Conservation (phyloP, 2,113 vertebrate species). For the Stegostoma tigrinum region DNA sequence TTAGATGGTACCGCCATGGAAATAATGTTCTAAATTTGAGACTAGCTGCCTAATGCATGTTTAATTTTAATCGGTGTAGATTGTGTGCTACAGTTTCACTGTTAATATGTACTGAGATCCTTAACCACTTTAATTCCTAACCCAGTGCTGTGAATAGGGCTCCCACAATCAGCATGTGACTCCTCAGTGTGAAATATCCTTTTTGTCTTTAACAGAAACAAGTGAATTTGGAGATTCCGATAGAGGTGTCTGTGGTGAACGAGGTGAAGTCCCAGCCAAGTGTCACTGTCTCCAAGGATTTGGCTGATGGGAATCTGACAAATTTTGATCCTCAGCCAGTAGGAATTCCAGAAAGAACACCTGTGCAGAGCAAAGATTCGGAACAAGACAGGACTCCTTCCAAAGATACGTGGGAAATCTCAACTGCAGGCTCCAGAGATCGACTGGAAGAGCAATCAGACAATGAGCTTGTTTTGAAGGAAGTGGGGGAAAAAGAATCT, state of each 20-base stretch:
- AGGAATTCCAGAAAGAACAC: not conserved
- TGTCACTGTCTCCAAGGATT: not conserved
- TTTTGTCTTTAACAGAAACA: not conserved
- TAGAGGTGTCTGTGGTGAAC: not conserved
- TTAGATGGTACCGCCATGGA: not conserved
- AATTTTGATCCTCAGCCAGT: too few species aligned
- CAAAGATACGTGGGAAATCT: not conserved
- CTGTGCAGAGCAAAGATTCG: not conserved
- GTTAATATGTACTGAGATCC: not conserved
- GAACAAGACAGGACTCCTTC: not conserved
- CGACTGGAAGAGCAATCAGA: not conserved
- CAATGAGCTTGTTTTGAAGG: not conserved
- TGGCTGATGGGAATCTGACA: too few species aligned
- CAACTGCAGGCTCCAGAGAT: not conserved
- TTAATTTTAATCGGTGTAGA: not conserved
- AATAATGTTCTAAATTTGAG: not conserved
- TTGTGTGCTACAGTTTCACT: not conserved
- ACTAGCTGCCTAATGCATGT: too few species aligned
- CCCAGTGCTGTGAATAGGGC: not conserved
- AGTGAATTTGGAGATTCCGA: not conserved
- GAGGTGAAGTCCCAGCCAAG: not conserved
- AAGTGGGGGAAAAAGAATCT: not conserved
- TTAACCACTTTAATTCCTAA: not conserved
- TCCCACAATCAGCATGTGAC: too few species aligned
- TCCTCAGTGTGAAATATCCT: not conserved